These are phyloP conservation scores for Timema podura DNA, from an alignment of 2,888 invertebrate genomes.

Conservation along the genomic window DNA sequence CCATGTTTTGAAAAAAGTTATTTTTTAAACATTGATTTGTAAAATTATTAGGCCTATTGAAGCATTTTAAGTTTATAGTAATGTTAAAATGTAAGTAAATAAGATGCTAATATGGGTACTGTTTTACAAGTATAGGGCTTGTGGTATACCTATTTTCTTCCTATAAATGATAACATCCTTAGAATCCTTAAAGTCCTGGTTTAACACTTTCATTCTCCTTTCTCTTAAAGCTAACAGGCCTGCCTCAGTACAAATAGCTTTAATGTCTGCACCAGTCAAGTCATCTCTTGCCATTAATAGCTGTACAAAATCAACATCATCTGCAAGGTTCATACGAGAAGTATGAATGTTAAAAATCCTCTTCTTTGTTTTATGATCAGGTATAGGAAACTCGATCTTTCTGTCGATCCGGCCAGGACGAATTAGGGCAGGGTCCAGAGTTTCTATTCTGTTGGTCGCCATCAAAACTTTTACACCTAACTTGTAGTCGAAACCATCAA, in stretches of 20 bases:
- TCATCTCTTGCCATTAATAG: slow-evolving; percentile 99
- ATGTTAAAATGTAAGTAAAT: too few relatives aligned
- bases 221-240: slow-evolving; percentile 97
- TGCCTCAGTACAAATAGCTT: slow-evolving; percentile 98
- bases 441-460: slow-evolving; percentile 98
- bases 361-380: slow-evolving; percentile 97
- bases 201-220: slow-evolving; percentile 98
- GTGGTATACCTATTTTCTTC: slow-evolving; percentile 99
- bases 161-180: slow-evolving; percentile 98
- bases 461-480: slow-evolving; percentile 96
- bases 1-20: too few relatives aligned
- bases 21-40: too few relatives aligned
- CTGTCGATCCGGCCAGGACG: slow-evolving; percentile 98
- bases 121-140: slow-evolving; percentile 97
- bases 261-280: slow-evolving; percentile 94
- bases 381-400: slow-evolving; percentile 98
- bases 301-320: slow-evolving; percentile 95
- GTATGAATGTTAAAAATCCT: slow-evolving; percentile 98
- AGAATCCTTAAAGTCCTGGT: slow-evolving; percentile 98
- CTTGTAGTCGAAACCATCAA: slow-evolving; percentile 95
- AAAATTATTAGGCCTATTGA: too few relatives aligned
- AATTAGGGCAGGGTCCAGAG: slow-evolving; percentile 96
- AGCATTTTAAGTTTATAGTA: too few relatives aligned
- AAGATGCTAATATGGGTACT: too few relatives aligned
- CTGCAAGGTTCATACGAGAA: slow-evolving; percentile 96